Conservation (phyloP, 2,797 vertebrate genomes). For the Scolopax bukidnonensis region DNA sequence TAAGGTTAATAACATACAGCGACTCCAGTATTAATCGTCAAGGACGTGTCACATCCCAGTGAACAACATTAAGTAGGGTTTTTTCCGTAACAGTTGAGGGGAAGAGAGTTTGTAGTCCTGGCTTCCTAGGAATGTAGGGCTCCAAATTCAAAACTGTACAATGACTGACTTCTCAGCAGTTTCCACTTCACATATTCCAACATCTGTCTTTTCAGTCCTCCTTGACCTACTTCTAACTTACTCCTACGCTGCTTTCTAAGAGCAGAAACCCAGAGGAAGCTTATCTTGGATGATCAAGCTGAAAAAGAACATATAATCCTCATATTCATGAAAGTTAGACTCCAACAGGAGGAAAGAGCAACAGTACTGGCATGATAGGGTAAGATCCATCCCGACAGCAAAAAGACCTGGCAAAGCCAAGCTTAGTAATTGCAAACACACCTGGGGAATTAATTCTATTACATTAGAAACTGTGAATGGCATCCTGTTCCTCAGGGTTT, state of each 20-base stretch:
- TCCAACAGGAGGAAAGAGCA: background rate
- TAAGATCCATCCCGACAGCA: background rate
- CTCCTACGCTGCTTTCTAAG: background rate
- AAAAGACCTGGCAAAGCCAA: background rate
- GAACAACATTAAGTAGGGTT: background rate
- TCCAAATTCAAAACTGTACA: background rate
- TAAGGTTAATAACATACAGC: background rate
- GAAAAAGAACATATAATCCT: background rate
- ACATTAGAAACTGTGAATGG: background rate
- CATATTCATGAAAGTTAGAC: background rate
- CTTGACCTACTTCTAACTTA: background rate
- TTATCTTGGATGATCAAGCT: background rate
- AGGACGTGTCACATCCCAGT: background rate
- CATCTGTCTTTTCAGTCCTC: background rate
- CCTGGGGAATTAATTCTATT: background rate
- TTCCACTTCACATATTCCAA: background rate
- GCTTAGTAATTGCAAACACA: background rate
- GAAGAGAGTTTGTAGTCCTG: background rate
- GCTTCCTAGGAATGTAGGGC: background rate
- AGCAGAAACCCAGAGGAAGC: background rate
- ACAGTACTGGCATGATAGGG: background rate
- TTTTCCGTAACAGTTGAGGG: background rate
- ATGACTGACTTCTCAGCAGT: background rate
- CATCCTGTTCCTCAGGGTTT: background rate
- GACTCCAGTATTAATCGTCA: background rate